These are phyloP conservation scores for Hetaerina americana DNA, from an alignment of 1,140 invertebrate species.

Conservation along the genomic window DNA sequence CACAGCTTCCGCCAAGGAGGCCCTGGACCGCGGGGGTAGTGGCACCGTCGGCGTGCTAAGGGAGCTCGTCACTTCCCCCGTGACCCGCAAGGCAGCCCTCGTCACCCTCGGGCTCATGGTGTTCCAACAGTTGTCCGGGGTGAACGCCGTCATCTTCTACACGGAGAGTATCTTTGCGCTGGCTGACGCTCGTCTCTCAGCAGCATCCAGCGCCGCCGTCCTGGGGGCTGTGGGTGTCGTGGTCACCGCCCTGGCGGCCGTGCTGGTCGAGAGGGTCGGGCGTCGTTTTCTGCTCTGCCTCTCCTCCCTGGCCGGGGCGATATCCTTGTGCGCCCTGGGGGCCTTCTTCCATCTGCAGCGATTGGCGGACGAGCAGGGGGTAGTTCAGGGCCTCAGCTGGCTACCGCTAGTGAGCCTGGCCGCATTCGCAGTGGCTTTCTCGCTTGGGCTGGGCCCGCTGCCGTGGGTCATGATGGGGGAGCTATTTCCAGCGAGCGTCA, in stretches of 20 bases:
- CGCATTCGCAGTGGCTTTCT: conserved; percentile 63
- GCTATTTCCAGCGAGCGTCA: conserved; percentile 56
- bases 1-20: not conserved
- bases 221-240: conserved; percentile 25
- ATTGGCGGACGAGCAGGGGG: not conserved
- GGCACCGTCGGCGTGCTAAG: not conserved
- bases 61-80: conserved; percentile 17
- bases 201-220: conserved; percentile 24
- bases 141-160: conserved; percentile 39
- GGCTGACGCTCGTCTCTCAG: conserved; percentile 24
- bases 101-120: conserved; percentile 31
- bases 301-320: conserved; percentile 17
- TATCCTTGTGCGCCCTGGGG: conserved; percentile 20
- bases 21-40: not conserved
- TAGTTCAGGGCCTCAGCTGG: conserved; percentile 36
- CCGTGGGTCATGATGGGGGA: conserved; percentile 69
- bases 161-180: conserved; percentile 32
- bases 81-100: conserved; percentile 25
- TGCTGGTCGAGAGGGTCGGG: conserved; percentile 24
- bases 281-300: conserved; percentile 30
- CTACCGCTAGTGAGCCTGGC: conserved; percentile 57
- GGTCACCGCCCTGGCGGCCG: conserved; percentile 19
- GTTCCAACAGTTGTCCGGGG: conserved; percentile 39
- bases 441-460: conserved; percentile 62
- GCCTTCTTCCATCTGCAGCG: conserved; percentile 21